Evolutionary conservation across 2,888 invertebrate species (phyloP).

Genomic region (Chymomyza fuscimana): DNA sequence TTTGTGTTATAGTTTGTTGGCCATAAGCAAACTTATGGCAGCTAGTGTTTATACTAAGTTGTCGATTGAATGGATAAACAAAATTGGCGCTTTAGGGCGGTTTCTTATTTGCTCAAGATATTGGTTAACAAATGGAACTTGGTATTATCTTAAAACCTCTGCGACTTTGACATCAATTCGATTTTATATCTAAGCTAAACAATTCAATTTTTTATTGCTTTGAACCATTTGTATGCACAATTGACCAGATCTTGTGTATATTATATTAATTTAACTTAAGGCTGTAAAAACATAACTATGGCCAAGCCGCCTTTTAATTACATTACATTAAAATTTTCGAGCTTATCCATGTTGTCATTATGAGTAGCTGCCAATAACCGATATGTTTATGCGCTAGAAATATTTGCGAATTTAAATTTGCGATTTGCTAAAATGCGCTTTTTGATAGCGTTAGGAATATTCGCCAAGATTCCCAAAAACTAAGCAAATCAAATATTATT

Average conservation of each 20-base stretch:
- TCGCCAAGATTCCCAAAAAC: too few relatives aligned
- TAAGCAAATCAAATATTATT: too few relatives aligned
- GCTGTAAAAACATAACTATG: neutral
- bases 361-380: neutral
- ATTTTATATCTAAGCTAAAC: neutral
- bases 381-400: neutral
- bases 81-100: neutral
- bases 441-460: too few relatives aligned
- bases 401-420: neutral
- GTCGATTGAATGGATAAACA: neutral
- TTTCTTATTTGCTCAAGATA: neutral
- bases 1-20: neutral
- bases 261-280: neutral
- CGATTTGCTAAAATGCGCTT: too few relatives aligned
- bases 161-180: conserved; percentile 47
- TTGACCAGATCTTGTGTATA: neutral
- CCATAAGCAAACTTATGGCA: neutral
- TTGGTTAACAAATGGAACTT: neutral
- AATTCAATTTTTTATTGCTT: neutral
- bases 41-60: neutral
- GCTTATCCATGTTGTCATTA: neutral
- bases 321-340: neutral
- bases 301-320: neutral
- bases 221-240: neutral
- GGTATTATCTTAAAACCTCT: neutral